Base-by-base conservation (phyloP, 2,888 invertebrate genomes). In the Drosophila ezoana region DNA sequence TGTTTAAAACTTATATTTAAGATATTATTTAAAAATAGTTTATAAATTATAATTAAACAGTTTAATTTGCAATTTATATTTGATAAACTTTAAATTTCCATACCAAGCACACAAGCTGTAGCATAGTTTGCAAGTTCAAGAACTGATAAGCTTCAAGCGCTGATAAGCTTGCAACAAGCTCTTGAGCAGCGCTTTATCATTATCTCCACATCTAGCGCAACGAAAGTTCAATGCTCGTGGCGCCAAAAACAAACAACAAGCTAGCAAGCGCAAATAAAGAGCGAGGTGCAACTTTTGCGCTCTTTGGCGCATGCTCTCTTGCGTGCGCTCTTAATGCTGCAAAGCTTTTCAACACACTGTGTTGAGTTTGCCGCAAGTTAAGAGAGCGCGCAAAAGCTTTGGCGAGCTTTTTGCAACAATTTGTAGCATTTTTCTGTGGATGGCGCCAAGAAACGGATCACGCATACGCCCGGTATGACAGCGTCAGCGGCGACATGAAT, bases 321-420 rank as follows among this genome's bases (percentile, higher is more conserved):
- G 32, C 20, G 13, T 38, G 32, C 44, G 44, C 33, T 52, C 52
- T 58, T 14, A 1, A 14, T 20, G 20, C 40, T 5, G 6, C 2
- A 0, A 32, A 87, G 85, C 85, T 85, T 85, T 83, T 77, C 84
- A 86, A 82, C 86, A 85, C 79, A 76, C 57, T 62, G 72, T 83
- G 81, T 76, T 83, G 84, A 80, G 47, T 81, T 76, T 63, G 45
- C 4, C 4, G 20, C 32, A 0, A 32, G 2, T 33, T 49, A 78
- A 78, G 81, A 68, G 81, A 44, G 43, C 38, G 23, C 13, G 4
- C 32, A 32, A 44, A 63, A 76, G 72, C 80, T 72, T 56, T 49
- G 9, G 2, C 0, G 20, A 54, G 79, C 75, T 78, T 75, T 80
- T 47, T 37, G 23, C 63, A 60, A 59, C 35, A 61, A 57, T 57